Conservation (phyloP, 2,113 vertebrate species). For the Paramormyrops kingsleyae region DNA sequence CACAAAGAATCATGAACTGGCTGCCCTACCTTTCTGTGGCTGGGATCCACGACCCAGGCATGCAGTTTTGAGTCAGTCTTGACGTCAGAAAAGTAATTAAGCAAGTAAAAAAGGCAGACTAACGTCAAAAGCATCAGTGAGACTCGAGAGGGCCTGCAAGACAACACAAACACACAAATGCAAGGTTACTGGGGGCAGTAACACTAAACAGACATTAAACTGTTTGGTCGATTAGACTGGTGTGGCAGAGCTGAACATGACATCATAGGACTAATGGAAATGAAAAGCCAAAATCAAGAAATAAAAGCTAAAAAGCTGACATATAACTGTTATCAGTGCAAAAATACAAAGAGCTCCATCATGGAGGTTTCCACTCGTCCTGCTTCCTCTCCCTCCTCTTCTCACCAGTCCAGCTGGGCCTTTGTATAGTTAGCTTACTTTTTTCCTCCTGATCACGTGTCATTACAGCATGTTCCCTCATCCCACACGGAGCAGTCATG, state of each 20-base stretch:
- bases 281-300: not conserved
- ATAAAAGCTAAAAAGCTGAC: not conserved
- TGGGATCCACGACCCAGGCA: conserved; percentile 25
- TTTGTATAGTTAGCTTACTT: not conserved
- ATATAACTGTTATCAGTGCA: not conserved
- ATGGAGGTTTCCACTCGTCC: not conserved
- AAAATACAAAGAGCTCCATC: not conserved
- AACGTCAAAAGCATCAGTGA: conserved; percentile 28
- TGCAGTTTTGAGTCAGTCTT: conserved; percentile 17
- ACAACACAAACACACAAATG: not conserved
- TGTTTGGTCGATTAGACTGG: not conserved
- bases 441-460: not conserved
- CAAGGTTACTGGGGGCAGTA: not conserved
- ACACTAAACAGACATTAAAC: not conserved
- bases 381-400: not conserved
- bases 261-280: not conserved
- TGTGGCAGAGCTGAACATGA: not conserved
- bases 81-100: not conserved
- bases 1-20: not conserved
- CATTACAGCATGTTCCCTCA: not conserved
- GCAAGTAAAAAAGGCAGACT: conserved; percentile 19
- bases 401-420: not conserved
- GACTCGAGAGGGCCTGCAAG: conserved; percentile 8
- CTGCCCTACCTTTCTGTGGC: conserved; percentile 30
- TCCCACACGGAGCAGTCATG: not conserved